Evolutionary conservation across 2,888 invertebrate genomes (phyloP).

Genomic region (Ormia ochracea): DNA sequence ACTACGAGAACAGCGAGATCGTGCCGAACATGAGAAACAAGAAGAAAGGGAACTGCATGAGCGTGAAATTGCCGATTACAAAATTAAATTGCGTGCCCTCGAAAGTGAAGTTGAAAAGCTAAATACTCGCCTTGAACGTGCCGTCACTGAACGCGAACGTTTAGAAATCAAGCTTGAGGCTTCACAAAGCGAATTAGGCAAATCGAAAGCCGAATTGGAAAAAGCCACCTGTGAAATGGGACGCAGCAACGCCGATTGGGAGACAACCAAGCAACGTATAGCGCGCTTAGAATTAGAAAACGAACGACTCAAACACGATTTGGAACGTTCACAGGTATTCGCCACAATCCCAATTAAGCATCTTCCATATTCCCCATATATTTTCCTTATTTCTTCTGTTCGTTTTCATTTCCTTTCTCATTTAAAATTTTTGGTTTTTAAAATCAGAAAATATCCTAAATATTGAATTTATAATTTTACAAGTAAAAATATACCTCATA

Average conservation of each 20-base stretch:
- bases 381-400: slow-evolving; percentile 63
- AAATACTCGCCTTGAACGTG: slow-evolving; percentile 90
- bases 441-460: slow-evolving; percentile 51
- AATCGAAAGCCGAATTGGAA: slow-evolving; percentile 95
- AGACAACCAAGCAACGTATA: slow-evolving; percentile 81
- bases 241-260: slow-evolving; percentile 88
- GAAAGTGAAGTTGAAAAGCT: slow-evolving; percentile 95
- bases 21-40: slow-evolving; percentile 96
- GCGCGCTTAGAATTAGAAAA: slow-evolving; percentile 93
- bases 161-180: slow-evolving; percentile 93
- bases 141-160: slow-evolving; percentile 92
- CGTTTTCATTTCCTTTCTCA: neutral
- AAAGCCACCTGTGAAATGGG: slow-evolving; percentile 93
- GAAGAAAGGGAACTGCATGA: slow-evolving; percentile 96
- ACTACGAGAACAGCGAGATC: slow-evolving; percentile 91
- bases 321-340: slow-evolving; percentile 86
- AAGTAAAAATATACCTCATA: neutral
- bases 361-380: slow-evolving; percentile 48
- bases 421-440: slow-evolving; percentile 28
- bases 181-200: slow-evolving; percentile 94
- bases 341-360: slow-evolving; percentile 65
- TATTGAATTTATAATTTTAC: slow-evolving; percentile 37
- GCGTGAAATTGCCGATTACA: slow-evolving; percentile 94
- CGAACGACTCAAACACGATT: slow-evolving; percentile 89
- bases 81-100: slow-evolving; percentile 92